Evolutionary conservation across 2,113 vertebrate species (phyloP), one percentile per base, ranked within the genome.

Genomic region (Rhinolophus ferrumequinum): DNA sequence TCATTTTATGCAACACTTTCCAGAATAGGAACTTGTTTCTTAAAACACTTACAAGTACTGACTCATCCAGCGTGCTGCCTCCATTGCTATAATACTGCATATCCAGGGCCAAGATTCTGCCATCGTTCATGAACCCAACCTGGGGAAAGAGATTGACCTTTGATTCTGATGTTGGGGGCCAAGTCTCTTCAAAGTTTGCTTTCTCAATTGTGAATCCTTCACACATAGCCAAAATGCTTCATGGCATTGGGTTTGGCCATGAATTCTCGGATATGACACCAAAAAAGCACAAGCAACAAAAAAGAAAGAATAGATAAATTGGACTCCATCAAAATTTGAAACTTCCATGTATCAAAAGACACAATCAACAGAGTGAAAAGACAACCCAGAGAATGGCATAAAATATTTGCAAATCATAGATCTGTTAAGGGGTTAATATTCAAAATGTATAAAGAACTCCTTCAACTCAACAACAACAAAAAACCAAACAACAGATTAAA

Each of bases 41-140:
- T 64, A 64, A 93, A 56, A 90, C 33, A 97, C 99, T 98, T 96
- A 99, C 99, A 76, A 98, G 0, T 5, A 98, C 0, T 2, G 99
- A 99, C 9, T 99, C 99, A 92, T 99, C 99, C 8, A 98, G 82
- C 2, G 97, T 93, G 90, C 98, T 98, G 13, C 99, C 99, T 50
- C 97, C 99, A 33, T 99, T 99, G 96, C 90, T 1, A 70, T 98
- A 99, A 62, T 98, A 99, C 54, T 98, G 97, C 13, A 98, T 1
- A 69, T 99, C 99, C 75, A 99, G 98, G 80, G 99, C 99, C 95
- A 98, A 41, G 94, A 99, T 99, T 83, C 95, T 98, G 64, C 99
- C 99, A 28, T 99, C 98, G 0, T 98, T 99, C 99, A 99, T 99
- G 97, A 99, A 99, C 13, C 99, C 99, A 93, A 98, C 98, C 99